Percentiles rank a stretch among this genome's conserved stretches.
Conservation (phyloP, 2,113 vertebrate species). For the Pangasianodon gigas region DNA sequence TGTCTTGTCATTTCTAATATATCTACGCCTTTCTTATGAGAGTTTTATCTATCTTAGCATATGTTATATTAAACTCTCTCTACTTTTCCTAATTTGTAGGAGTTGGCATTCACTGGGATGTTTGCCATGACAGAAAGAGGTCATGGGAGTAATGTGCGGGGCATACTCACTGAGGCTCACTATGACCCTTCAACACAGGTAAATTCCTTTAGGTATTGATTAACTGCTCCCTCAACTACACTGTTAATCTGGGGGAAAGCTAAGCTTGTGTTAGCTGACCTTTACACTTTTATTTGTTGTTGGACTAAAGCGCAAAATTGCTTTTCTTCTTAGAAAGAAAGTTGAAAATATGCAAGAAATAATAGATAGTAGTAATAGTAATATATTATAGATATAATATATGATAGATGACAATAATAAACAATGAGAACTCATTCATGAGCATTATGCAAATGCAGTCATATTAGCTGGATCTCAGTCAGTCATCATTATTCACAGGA, state of each 20-base stretch:
- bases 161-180: constrained; percentile 63
- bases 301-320: not conserved
- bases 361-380: too few relatives aligned
- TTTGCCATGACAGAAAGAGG: constrained; percentile 71
- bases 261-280: not conserved
- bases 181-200: constrained; percentile 69
- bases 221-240: not conserved
- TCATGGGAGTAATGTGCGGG: constrained; percentile 68
- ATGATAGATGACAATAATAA: too few relatives aligned
- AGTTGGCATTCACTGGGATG: constrained; percentile 67
- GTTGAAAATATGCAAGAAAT: not conserved
- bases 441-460: too few relatives aligned
- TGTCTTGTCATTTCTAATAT: not conserved
- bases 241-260: not conserved
- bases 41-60: not conserved
- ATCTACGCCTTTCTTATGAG: not conserved
- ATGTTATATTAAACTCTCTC: not conserved
- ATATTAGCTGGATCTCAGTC: too few relatives aligned
- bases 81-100: constrained; percentile 51
- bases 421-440: not conserved
- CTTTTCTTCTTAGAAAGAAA: not conserved
- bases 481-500: too few relatives aligned
- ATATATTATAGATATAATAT: too few relatives aligned
- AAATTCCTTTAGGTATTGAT: not conserved
- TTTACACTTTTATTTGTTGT: not conserved